These are phyloP conservation scores for Trichopria drosophilae DNA, from an alignment of 2,888 invertebrate species.

Conservation along the genomic window DNA sequence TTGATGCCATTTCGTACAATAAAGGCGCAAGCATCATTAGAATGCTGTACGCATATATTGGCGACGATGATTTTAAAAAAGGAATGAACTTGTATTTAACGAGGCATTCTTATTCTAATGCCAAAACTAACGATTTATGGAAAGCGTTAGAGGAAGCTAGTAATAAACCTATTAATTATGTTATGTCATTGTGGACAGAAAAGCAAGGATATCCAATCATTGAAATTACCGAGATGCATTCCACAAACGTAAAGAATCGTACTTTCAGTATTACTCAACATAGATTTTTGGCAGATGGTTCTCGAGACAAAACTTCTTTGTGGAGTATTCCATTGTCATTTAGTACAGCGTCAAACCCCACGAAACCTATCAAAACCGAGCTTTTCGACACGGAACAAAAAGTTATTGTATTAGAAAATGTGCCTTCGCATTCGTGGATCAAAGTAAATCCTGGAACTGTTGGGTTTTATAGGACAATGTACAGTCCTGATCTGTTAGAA, in stretches of 20 bases:
- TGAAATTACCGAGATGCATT: conserved; percentile 59
- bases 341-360: conserved; percentile 73
- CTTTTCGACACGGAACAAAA: conserved; percentile 70
- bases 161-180: conserved; percentile 82
- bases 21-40: conserved; percentile 94
- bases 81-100: conserved; percentile 90
- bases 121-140: conserved; percentile 93
- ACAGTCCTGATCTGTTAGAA: conserved; percentile 74
- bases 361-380: conserved; percentile 60
- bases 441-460: conserved; percentile 87
- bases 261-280: conserved; percentile 75
- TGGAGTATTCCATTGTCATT: conserved; percentile 92
- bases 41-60: conserved; percentile 91
- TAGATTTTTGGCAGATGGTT: conserved; percentile 86
- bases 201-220: conserved; percentile 93
- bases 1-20: conserved; percentile 95
- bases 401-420: conserved; percentile 72
- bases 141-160: conserved; percentile 84
- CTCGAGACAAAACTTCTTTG: conserved; percentile 63
- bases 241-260: conserved; percentile 60
- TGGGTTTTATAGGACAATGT: conserved; percentile 88
- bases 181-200: conserved; percentile 97
- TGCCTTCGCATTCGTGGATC: conserved; percentile 77
- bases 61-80: conserved; percentile 87
- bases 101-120: conserved; percentile 82